Conservation (phyloP, 2,797 vertebrate species). For the Phalanger gymnotis region DNA sequence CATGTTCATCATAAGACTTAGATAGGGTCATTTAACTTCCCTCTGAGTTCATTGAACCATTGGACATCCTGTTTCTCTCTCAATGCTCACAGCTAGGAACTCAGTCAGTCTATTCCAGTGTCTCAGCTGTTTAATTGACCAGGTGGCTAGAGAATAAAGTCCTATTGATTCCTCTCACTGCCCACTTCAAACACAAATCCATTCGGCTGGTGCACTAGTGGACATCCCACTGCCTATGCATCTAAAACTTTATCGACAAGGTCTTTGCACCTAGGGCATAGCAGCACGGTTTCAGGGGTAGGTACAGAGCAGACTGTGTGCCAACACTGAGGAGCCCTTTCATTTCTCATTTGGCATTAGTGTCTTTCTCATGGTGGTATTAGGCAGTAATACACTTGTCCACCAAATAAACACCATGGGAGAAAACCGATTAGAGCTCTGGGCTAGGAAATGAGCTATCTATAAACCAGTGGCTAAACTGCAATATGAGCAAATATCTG, state of each 20-base stretch:
- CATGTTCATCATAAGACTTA: slow-evolving; percentile 59
- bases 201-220: background rate
- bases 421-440: background rate
- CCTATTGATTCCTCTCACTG: background rate
- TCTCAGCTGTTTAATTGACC: slow-evolving; percentile 46
- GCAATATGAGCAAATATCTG: background rate
- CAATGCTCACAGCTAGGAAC: slow-evolving; percentile 65
- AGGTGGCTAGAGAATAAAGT: background rate
- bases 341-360: background rate
- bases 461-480: background rate
- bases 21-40: slow-evolving; percentile 68
- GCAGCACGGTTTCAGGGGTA: background rate
- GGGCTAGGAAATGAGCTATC: background rate
- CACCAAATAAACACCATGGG: background rate
- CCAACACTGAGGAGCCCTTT: background rate
- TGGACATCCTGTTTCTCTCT: slow-evolving; percentile 60
- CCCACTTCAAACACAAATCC: background rate
- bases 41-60: slow-evolving; percentile 65
- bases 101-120: background rate
- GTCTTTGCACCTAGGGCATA: slow-evolving; percentile 7
- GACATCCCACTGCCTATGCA: background rate
- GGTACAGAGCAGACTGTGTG: background rate
- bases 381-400: background rate
- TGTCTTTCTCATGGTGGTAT: background rate
- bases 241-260: slow-evolving; percentile 29